A percentile compares a stretch with the other conserved stretches of the same genome.
Evolutionary conservation across 2,113 vertebrate genomes (phyloP).

Genomic region (Cryptotis parvus): DNA sequence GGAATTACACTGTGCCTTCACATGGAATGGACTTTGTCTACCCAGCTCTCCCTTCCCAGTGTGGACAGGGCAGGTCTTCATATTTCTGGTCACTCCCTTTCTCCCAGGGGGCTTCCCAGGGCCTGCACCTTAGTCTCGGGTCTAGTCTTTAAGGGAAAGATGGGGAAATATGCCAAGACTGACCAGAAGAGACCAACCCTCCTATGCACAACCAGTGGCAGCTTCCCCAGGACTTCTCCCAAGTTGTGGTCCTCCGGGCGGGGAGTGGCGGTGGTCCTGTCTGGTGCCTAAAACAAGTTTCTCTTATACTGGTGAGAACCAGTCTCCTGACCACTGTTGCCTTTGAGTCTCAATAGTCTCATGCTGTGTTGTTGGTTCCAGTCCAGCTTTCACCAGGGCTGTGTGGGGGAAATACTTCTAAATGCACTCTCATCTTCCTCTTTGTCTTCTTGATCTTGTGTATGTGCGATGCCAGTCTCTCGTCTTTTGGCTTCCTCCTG

Average conservation of each 20-base stretch:
- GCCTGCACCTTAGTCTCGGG: slow-evolving; percentile 50
- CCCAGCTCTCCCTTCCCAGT: slow-evolving; percentile 44
- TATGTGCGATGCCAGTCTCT: slow-evolving; percentile 77
- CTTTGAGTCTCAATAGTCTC: slow-evolving; percentile 75
- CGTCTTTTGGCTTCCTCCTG: slow-evolving; percentile 66
- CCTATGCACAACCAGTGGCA: slow-evolving; percentile 61
- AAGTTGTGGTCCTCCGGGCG: slow-evolving; percentile 27
- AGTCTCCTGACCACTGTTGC: slow-evolving; percentile 78
- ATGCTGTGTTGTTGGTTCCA: slow-evolving; percentile 73
- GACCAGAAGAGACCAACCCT: slow-evolving; percentile 37
- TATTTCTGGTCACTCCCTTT: slow-evolving; percentile 62
- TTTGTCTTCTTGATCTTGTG: slow-evolving; percentile 37
- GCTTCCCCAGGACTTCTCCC: slow-evolving; percentile 62
- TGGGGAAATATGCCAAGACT: slow-evolving; percentile 60
- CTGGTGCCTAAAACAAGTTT: slow-evolving; percentile 78
- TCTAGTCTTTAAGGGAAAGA: slow-evolving; percentile 44
- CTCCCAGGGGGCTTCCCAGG: slow-evolving; percentile 47
- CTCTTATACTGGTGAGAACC: slow-evolving; percentile 71
- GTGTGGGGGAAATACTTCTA: slow-evolving; percentile 71
- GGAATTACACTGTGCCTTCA: slow-evolving; percentile 80
- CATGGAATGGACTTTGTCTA: slow-evolving; percentile 32
- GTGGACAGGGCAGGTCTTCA: slow-evolving; percentile 50
- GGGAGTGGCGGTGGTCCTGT: slow-evolving; percentile 33
- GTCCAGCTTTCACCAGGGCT: slow-evolving; percentile 66
- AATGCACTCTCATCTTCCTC: slow-evolving; percentile 66